Evolutionary conservation across 2,888 invertebrate genomes (phyloP).

Genomic region (Callyntrura guangdongensis): DNA sequence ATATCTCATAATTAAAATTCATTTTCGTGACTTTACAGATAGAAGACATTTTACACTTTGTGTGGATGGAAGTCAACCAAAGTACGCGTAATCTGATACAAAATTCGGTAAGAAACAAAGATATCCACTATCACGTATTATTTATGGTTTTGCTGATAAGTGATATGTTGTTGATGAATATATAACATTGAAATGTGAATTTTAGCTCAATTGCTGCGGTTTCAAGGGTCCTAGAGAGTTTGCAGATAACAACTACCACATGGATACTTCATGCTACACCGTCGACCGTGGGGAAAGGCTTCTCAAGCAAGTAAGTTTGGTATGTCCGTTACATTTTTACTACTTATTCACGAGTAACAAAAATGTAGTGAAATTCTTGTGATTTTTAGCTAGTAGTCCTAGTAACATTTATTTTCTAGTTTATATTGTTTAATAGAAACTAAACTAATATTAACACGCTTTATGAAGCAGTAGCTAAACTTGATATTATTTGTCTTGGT

Average conservation of each 20-base stretch:
- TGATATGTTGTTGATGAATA: too few species aligned
- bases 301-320: constrained; percentile 83
- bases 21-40: constrained; percentile 83
- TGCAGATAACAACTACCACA: constrained; percentile 85
- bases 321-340: constrained; percentile 60
- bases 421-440: too few species aligned
- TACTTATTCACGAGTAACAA: constrained; percentile 21
- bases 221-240: constrained; percentile 86
- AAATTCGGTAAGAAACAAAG: constrained; percentile 85
- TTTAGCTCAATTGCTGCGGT: constrained; percentile 86
- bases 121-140: too few species aligned
- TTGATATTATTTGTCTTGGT: too few species aligned
- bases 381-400: too few species aligned
- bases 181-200: constrained; percentile 48
- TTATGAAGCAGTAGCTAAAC: too few species aligned
- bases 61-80: constrained; percentile 86
- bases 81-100: constrained; percentile 86
- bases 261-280: constrained; percentile 86
- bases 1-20: neutral
- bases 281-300: constrained; percentile 83
- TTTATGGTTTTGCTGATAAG: too few species aligned
- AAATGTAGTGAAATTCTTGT: too few species aligned
- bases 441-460: too few species aligned
- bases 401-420: too few species aligned
- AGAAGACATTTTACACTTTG: constrained; percentile 85